Conservation (phyloP, 2,797 vertebrate species). For the Myotis myotis region DNA sequence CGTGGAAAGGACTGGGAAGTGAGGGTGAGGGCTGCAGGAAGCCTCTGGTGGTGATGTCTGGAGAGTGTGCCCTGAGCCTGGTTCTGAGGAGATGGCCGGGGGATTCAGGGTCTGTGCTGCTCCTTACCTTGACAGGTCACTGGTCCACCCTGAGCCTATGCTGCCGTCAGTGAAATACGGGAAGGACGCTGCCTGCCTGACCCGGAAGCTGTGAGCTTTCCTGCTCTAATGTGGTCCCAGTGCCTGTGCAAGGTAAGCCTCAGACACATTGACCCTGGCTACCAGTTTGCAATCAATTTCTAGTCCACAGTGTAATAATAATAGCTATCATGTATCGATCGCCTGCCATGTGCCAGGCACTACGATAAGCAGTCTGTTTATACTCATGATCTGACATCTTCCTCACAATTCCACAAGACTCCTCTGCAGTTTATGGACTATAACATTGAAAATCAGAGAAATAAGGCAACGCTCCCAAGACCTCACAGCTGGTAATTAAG, state of each 20-base stretch:
- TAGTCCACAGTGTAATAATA: background rate
- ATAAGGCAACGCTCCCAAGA: background rate
- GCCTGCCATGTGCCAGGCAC: background rate
- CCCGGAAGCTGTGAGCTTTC: rapidly evolving
- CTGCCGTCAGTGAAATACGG: background rate
- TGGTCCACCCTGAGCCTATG: background rate
- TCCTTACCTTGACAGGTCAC: background rate
- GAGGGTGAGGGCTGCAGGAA: background rate
- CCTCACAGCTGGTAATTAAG: background rate
- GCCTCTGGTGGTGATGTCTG: background rate
- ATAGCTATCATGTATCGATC: background rate
- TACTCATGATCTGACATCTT: background rate
- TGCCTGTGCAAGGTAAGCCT: background rate
- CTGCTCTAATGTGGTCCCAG: rapidly evolving
- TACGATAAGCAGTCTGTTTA: background rate
- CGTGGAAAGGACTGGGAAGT: background rate
- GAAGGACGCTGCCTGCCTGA: background rate
- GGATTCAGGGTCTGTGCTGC: background rate
- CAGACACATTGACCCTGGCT: rapidly evolving
- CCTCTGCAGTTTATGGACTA: background rate
- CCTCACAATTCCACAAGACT: background rate
- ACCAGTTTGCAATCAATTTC: rapidly evolving
- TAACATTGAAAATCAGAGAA: background rate
- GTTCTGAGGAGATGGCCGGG: background rate
- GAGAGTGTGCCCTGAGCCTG: background rate